Percentiles rank a stretch among this genome's conserved stretches.
Conservation (phyloP, 35 echinoderm and acorn worm species). For the Hemicentrotus pulcherrimus region DNA sequence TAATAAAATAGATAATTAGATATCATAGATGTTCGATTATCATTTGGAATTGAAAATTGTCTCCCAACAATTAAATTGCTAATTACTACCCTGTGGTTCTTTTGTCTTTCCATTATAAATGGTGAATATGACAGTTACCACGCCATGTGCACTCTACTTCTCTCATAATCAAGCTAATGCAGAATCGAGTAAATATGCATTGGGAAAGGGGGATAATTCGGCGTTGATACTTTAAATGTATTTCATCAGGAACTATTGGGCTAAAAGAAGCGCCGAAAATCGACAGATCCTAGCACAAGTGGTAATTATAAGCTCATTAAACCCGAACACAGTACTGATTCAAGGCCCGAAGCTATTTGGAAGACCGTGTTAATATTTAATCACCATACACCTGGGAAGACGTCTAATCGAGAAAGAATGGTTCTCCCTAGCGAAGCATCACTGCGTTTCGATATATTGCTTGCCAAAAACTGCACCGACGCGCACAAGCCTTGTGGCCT, state of each 20-base stretch:
- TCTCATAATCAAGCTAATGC: too few species aligned
- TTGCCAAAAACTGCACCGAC: neutral
- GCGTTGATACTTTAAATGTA: neutral
- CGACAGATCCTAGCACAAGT: slow-evolving; percentile 6
- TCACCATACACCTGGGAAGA: slow-evolving; percentile 29
- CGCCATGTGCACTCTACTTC: too few species aligned
- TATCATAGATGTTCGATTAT: too few species aligned
- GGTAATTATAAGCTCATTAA: slow-evolving; percentile 40
- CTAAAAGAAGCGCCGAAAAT: neutral
- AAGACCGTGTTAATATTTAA: slow-evolving; percentile 31
- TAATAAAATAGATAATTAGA: too few species aligned
- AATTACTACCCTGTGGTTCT: too few species aligned
- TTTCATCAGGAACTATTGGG: neutral
- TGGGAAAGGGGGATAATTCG: too few species aligned
- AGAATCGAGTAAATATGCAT: too few species aligned
- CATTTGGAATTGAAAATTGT: too few species aligned
- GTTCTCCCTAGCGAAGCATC: neutral
- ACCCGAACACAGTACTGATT: neutral
- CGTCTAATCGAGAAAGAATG: slow-evolving; percentile 34
- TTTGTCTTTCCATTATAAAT: too few species aligned
- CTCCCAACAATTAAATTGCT: too few species aligned
- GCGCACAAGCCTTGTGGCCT: slow-evolving; percentile 37
- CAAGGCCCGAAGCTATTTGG: neutral
- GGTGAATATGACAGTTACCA: too few species aligned
- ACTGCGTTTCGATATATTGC: neutral